Evolutionary conservation across 2,113 vertebrate genomes (phyloP).

Genomic region (Sakesphorus luctuosus): DNA sequence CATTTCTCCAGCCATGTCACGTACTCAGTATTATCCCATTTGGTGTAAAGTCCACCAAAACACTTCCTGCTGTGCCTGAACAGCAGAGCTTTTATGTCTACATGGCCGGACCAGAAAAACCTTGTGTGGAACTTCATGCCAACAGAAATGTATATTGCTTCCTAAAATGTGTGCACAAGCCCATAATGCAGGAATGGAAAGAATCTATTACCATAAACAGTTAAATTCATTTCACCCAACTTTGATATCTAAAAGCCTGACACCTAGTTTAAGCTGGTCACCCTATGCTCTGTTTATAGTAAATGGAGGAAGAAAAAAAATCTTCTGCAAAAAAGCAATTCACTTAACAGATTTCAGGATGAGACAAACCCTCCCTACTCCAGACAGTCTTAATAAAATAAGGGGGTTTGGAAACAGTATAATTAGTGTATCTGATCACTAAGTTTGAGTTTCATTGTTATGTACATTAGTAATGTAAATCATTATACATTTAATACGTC

Average conservation of each 20-base stretch:
- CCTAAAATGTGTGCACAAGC: background rate
- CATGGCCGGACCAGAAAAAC: background rate
- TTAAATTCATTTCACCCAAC: background rate
- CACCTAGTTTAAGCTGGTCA: background rate
- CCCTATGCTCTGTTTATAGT: background rate
- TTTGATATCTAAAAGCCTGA: background rate
- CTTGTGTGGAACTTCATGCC: rapidly evolving
- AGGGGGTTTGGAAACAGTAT: background rate
- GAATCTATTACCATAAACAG: background rate
- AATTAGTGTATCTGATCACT: background rate
- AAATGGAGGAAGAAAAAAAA: background rate
- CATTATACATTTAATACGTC: background rate
- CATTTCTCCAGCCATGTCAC: background rate
- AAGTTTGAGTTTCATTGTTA: background rate
- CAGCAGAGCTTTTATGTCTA: background rate
- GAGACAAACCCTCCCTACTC: background rate
- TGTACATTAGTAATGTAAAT: background rate
- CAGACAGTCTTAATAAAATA: background rate
- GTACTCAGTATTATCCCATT: background rate
- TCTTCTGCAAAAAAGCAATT: background rate
- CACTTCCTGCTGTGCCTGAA: background rate
- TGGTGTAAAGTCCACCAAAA: background rate
- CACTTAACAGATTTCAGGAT: background rate
- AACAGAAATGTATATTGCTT: background rate
- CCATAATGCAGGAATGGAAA: background rate